Percentiles rank a stretch among this genome's conserved stretches.
phyloP scores from a whole-genome alignment of 2,113 vertebrate genomes.

The Psilopsiagon aymara region DNA sequence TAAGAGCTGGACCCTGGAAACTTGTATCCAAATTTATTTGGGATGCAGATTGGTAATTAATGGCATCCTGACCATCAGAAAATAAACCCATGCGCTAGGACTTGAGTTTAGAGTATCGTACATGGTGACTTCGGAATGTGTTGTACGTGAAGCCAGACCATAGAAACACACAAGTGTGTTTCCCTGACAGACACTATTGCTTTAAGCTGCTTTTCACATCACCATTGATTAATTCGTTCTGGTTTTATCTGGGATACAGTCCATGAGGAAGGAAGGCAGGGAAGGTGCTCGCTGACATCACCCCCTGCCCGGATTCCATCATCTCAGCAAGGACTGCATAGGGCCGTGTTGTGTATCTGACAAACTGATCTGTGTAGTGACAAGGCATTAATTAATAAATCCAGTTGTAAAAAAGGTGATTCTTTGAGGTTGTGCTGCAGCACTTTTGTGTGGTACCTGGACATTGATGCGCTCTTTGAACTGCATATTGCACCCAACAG shows the following conservation, averaged over 20 bases:
- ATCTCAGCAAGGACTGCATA: conserved; percentile 59
- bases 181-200: conserved; percentile 75
- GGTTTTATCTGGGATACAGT: conserved; percentile 52
- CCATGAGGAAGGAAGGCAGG: conserved; percentile 68
- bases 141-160: conserved; percentile 69
- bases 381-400: conserved; percentile 82
- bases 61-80: conserved; percentile 63
- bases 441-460: conserved; percentile 66
- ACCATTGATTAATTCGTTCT: conserved; percentile 18
- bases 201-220: conserved; percentile 61
- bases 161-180: conserved; percentile 71
- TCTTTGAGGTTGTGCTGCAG: conserved; percentile 72
- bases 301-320: conserved; percentile 12
- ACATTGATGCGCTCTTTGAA: not conserved
- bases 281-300: conserved; percentile 63
- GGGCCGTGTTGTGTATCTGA: conserved; percentile 61
- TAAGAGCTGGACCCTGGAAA: not conserved
- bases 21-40: conserved; percentile 62
- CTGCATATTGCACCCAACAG: not conserved
- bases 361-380: conserved; percentile 63
- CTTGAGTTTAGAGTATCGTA: conserved; percentile 77
- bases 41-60: conserved; percentile 48
- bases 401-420: conserved; percentile 63
- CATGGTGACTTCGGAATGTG: conserved; percentile 44
- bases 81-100: conserved; percentile 84